These are phyloP conservation scores for Euura lappo DNA, from an alignment of 1,140 invertebrate genomes.

Conservation along the genomic window DNA sequence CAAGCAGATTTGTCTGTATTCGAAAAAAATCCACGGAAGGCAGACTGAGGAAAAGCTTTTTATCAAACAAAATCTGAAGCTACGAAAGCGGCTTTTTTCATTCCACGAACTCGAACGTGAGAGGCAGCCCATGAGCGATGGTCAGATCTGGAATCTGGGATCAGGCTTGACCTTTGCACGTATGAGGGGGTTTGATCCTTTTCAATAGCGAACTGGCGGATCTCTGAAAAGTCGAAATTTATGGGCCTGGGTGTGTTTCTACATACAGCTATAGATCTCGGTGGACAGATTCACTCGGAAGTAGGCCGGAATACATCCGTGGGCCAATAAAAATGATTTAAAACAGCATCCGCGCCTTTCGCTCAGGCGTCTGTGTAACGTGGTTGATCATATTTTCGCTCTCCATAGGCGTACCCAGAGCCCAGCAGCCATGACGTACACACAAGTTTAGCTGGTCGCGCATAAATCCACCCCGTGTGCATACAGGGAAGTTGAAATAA, in stretches of 20 bases:
- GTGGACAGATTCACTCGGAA: conserved; percentile 4
- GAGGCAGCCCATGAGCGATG: no score
- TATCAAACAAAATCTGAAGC: no score
- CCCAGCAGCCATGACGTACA: no score
- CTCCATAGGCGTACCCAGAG: background rate
- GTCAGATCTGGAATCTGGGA: background rate
- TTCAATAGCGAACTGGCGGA: background rate
- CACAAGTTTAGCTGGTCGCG: background rate
- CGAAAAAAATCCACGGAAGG: no score
- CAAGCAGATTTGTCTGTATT: no score
- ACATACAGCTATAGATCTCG: background rate
- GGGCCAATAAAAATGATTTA: conserved; percentile 3
- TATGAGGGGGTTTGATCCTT: background rate
- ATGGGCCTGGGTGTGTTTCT: background rate
- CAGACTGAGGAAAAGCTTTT: no score
- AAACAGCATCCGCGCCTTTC: background rate
- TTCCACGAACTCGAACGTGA: no score
- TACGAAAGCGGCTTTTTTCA: no score
- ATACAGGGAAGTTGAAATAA: background rate
- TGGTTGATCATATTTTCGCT: background rate
- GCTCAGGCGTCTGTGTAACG: background rate
- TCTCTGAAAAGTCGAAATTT: background rate
- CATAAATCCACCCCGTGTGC: background rate
- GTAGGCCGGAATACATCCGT: conserved; percentile 1
- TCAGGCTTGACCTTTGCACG: background rate